Evolutionary conservation across 2,888 invertebrate species (phyloP), one percentile per base, ranked within the genome.

Genomic region (Zaprionus lineosus): DNA sequence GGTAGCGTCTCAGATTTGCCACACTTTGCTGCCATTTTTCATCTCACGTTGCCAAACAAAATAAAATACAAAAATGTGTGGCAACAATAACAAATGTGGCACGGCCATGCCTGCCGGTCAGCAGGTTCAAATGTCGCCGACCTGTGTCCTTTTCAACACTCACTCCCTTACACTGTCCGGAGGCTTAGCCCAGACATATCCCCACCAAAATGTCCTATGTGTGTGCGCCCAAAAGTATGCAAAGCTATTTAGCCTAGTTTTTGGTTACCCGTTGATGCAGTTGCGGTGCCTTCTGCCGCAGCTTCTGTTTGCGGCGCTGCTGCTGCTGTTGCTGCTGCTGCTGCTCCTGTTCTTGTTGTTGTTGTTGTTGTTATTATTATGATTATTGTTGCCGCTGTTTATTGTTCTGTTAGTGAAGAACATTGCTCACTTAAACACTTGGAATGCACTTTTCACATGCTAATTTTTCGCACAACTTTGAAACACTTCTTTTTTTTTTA

Each of bases 101-200:
- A 41, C 50, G 24, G 44, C n/a, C n/a, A n/a, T n/a, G n/a, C 58
- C 64, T 50, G 61, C 55, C 62, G 70, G 66, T 65, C 62, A 61
- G 63, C 63, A 70, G 75, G 83, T 84, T 83, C 83, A 84, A 84
- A 79, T 66, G 85, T 84, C 83, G 85, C 71, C 83, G 85, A 84
- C 85, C 83, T 72, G 70, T 64, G 56, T 64, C 48, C 66, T 48
- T 29, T 53, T n/a, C n/a, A n/a, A 37, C 33, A 33, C 51, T 48
- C 34, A 34, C 16, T 36, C 24, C 26, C 2, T 33, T 11, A 28
- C 28, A 19, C n/a, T 24, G 4, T n/a, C 8, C 8, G 4, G 2
- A 8, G 6, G 6, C 24, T 33, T n/a, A n/a, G n/a, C n/a, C n/a
- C n/a, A n/a, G n/a, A n/a, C n/a, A n/a, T n/a, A n/a, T n/a, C n/a